These are phyloP conservation scores for Chaetorhynchus papuensis DNA, from an alignment of 2,113 vertebrate species.

Conservation along the genomic window DNA sequence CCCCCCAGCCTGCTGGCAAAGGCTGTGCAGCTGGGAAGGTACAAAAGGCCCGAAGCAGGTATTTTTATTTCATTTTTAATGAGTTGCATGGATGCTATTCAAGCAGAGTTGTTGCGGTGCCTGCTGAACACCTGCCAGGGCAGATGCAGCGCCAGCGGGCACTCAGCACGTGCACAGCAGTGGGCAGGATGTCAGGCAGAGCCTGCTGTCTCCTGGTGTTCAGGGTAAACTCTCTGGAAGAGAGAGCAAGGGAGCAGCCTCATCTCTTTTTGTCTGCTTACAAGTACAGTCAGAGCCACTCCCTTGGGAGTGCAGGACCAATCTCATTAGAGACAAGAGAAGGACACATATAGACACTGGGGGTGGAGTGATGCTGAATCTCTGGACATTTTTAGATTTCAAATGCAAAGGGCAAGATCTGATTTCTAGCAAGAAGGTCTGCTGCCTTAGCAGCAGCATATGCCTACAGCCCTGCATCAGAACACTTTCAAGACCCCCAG, in stretches of 20 bases:
- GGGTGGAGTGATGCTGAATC: background rate
- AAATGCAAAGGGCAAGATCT: background rate
- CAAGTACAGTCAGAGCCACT: background rate
- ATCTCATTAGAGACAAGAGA: background rate
- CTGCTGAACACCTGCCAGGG: background rate
- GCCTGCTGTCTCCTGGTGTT: background rate
- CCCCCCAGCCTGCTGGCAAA: fast-evolving
- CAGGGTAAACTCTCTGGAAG: background rate
- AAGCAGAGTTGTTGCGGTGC: background rate
- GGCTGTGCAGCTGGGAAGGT: background rate
- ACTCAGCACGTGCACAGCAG: fast-evolving
- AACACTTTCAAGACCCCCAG: background rate
- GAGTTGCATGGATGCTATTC: constrained; percentile 6
- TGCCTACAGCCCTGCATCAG: background rate
- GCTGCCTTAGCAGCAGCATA: background rate
- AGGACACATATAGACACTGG: background rate
- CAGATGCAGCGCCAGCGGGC: background rate
- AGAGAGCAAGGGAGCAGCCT: background rate
- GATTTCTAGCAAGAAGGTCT: background rate
- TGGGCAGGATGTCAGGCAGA: background rate
- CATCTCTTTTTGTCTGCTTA: background rate
- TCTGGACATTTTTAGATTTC: background rate
- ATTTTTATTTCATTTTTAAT: constrained; percentile 33
- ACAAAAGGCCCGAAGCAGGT: background rate
- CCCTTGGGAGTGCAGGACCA: background rate